Evolutionary conservation across 2,113 vertebrate genomes (phyloP).

Genomic region (Perca flavescens): DNA sequence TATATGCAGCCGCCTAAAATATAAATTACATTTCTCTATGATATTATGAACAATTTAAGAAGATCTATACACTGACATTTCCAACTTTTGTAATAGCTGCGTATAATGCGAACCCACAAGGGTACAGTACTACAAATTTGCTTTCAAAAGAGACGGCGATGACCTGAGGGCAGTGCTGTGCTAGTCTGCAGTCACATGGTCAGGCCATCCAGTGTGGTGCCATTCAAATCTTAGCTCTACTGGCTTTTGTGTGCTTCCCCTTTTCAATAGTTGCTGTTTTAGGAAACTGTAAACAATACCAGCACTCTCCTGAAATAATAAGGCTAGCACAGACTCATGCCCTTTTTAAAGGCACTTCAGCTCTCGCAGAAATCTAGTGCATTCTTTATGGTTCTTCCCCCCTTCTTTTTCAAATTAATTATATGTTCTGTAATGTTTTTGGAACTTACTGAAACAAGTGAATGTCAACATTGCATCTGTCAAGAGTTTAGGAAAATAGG

Average conservation of each 20-base stretch:
- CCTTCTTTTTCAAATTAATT: slow-evolving; percentile 21
- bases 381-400: neutral
- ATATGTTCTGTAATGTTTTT: slow-evolving; percentile 4
- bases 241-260: slow-evolving; percentile 61
- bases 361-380: neutral
- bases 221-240: slow-evolving; percentile 57
- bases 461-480: slow-evolving; percentile 19
- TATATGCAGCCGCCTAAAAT: too few species aligned
- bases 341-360: slow-evolving; percentile 67
- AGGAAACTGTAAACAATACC: slow-evolving; percentile 66
- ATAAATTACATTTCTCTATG: neutral
- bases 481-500: slow-evolving; percentile 12
- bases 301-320: slow-evolving; percentile 63
- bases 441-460: neutral
- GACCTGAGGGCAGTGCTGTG: slow-evolving; percentile 70
- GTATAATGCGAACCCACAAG: slow-evolving; percentile 31
- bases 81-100: slow-evolving; percentile 10
- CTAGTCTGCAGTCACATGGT: slow-evolving; percentile 71
- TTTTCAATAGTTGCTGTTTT: slow-evolving; percentile 71
- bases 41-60: slow-evolving; percentile 25
- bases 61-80: neutral
- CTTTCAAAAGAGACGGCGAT: slow-evolving; percentile 52
- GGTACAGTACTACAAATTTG: slow-evolving; percentile 11
- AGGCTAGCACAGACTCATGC: slow-evolving; percentile 41
- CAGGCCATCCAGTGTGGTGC: slow-evolving; percentile 33